Percentiles rank a stretch among this genome's conserved stretches.
phyloP scores from a whole-genome alignment of 2,797 vertebrate genomes.

The Pangasius djambal region DNA sequence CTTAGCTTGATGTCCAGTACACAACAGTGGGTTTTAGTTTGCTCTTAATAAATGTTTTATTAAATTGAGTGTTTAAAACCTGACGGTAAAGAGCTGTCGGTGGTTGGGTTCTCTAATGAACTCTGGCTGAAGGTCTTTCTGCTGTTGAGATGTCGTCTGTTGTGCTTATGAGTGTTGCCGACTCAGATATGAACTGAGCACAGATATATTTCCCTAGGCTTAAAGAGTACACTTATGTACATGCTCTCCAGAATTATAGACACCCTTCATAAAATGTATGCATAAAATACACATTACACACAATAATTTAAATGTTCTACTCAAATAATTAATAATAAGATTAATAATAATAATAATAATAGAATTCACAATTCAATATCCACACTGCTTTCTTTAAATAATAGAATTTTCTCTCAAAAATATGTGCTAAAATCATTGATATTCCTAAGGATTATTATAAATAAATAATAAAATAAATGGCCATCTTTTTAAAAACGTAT shows the following conservation, averaged over 20 bases:
- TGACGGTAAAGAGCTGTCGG: background rate
- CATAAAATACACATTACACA: background rate
- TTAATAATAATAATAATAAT: background rate
- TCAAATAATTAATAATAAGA: background rate
- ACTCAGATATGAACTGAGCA: constrained; percentile 10
- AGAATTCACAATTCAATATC: no score
- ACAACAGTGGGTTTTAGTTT: background rate
- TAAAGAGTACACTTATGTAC: constrained; percentile 29
- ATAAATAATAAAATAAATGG: background rate
- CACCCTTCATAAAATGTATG: background rate
- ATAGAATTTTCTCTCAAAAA: background rate
- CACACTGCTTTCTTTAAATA: background rate
- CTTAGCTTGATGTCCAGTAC: background rate
- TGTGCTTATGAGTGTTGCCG: background rate
- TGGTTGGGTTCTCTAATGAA: constrained; percentile 18
- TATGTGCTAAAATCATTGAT: no score
- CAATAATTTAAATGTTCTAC: background rate
- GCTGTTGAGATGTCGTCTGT: background rate
- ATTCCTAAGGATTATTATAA: background rate
- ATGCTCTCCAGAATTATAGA: background rate
- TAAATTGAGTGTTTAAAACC: constrained; percentile 14
- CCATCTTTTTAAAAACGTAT: background rate
- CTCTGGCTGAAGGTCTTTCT: background rate
- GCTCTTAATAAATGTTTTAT: background rate
- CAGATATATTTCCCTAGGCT: constrained; percentile 19